These are phyloP conservation scores for mouse (Mus musculus) DNA, from an alignment of 2,113 vertebrate genomes.

Conservation along the genomic window DNA sequence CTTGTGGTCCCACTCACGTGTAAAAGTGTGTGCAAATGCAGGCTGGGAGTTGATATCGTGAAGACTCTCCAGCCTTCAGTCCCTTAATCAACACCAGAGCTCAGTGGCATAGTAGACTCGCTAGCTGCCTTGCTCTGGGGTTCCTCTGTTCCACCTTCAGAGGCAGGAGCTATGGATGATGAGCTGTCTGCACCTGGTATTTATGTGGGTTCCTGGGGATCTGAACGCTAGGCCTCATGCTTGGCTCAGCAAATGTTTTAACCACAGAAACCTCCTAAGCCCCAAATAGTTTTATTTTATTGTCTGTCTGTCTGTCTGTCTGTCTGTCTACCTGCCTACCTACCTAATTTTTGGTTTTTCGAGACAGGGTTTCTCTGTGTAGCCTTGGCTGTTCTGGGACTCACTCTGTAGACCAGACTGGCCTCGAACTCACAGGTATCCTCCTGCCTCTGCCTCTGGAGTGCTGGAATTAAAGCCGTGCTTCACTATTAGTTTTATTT, in stretches of 20 bases:
- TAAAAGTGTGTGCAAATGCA: neutral
- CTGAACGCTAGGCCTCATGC: neutral
- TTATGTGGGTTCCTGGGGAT: neutral
- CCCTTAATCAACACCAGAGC: neutral
- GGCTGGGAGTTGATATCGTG: neutral
- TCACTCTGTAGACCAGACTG: neutral
- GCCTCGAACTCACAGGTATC: neutral
- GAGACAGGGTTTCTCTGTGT: neutral
- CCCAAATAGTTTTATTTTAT: neutral
- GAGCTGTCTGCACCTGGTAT: too few relatives aligned
- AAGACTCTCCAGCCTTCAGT: neutral
- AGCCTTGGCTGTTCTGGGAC: neutral
- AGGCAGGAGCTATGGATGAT: neutral
- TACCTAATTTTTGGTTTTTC: neutral
- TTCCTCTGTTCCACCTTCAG: too few relatives aligned
- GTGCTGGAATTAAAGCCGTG: neutral
- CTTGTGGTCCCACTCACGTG: neutral
- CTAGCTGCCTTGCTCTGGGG: neutral
- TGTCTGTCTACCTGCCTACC: neutral
- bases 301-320: too few relatives aligned
- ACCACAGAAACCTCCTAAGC: neutral
- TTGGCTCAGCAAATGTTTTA: neutral
- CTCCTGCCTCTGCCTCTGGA: neutral
- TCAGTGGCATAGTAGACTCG: neutral
- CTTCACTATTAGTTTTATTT: neutral